These are phyloP conservation scores for Netelia fuscicornis DNA, from an alignment of 2,888 invertebrate genomes.

Conservation along the genomic window DNA sequence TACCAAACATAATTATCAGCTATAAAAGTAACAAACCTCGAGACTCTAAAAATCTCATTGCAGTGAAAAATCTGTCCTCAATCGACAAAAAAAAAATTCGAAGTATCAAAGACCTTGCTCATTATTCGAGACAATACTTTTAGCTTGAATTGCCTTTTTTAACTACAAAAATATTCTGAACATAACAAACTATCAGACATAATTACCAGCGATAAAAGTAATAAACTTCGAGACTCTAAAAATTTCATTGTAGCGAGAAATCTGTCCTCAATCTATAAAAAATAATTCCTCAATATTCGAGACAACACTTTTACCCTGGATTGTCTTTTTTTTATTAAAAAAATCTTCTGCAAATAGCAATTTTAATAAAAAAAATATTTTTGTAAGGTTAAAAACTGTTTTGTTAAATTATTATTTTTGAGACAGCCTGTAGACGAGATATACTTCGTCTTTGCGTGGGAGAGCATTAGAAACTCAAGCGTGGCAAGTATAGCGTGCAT, in stretches of 20 bases:
- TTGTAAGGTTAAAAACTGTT: neutral
- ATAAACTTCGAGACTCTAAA: neutral
- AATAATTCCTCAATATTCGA: neutral
- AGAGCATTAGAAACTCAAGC: conserved; percentile 49
- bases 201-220: neutral
- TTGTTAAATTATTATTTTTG: conserved; percentile 23
- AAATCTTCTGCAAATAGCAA: no score
- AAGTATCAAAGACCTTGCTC: no score
- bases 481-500: conserved; percentile 22
- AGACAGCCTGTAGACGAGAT: conserved; percentile 20
- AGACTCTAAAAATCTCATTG: neutral
- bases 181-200: neutral
- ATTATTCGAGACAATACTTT: no score
- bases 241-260: neutral
- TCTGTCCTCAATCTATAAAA: neutral
- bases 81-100: neutral
- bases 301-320: no score
- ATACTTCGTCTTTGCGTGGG: conserved; percentile 54
- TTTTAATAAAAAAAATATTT: no score
- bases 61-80: neutral
- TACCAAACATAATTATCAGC: neutral
- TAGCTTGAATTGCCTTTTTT: no score
- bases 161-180: no score
- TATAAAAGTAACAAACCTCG: neutral
- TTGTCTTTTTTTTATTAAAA: no score